Conservation (phyloP, 2,113 vertebrate species). For the Heterotilapia buettikoferi region DNA sequence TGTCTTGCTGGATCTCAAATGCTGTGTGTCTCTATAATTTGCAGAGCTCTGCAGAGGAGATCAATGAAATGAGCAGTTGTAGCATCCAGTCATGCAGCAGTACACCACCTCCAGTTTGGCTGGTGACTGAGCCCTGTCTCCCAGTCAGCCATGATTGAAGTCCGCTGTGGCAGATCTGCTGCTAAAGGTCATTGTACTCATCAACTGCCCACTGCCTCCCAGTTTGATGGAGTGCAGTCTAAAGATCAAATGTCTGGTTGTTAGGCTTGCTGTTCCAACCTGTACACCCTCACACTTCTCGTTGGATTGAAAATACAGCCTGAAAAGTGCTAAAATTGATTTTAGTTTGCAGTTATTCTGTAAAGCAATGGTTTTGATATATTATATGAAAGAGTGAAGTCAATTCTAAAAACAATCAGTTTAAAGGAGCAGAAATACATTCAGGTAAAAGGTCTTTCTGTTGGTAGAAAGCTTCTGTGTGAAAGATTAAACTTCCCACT, state of each 20-base stretch:
- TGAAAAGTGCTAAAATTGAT: neutral
- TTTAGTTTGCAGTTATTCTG: neutral
- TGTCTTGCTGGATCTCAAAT: neutral
- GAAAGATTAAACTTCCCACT: neutral
- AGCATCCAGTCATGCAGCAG: constrained; percentile 22
- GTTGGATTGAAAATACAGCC: neutral
- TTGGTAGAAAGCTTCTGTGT: neutral
- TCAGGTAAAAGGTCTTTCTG: neutral
- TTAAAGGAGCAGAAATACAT: neutral
- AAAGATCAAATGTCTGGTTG: constrained; percentile 53
- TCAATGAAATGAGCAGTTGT: constrained; percentile 31
- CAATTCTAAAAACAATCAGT: neutral
- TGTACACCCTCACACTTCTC: neutral
- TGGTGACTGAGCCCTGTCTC: constrained; percentile 24
- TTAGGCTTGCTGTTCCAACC: constrained; percentile 1
- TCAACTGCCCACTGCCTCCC: constrained; percentile 50
- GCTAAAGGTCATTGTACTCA: constrained; percentile 57
- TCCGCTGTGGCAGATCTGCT: constrained; percentile 32
- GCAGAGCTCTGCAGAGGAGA: neutral
- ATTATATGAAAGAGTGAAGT: neutral
- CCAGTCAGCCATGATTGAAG: constrained; percentile 46
- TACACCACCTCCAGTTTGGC: constrained; percentile 19
- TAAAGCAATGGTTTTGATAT: neutral
- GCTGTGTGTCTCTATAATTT: neutral
- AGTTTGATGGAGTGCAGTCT: constrained; percentile 45